Evolutionary conservation across 2,113 vertebrate genomes (phyloP), one percentile per base, ranked within the genome.

Genomic region (Gobio gobio): DNA sequence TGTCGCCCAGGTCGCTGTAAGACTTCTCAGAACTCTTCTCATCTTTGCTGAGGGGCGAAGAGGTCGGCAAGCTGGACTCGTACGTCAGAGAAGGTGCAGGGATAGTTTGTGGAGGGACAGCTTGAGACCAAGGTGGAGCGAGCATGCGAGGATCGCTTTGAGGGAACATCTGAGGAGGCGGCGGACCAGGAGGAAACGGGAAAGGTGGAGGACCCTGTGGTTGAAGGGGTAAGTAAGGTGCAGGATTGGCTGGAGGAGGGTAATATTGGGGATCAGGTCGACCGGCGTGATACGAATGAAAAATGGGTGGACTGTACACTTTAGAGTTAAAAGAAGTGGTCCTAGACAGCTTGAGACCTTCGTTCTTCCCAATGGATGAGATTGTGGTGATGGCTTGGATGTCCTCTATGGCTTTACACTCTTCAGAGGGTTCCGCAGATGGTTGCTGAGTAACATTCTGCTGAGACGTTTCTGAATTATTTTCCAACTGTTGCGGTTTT

Each of bases 1-100:
- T 96, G 88, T 97, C 96, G 96, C 97, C 98, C 22, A 95, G 96
- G 88, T 98, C 97, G 0, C 93, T 95, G 87, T 96, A 96, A 18
- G 93, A 93, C 87, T 96, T 96, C 89, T 97, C 97, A 7, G 91
- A 90, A 56, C 94, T 95, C 88, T 95, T 95, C 78, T 89, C 84
- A 33, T 97, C 96, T 93, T 95, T 97, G 89, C 87, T 89, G 78
- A 91, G 90, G 84, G 87, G 86, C 33, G 93, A 93, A 82, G 92
- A 93, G 79, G 77, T 74, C 0, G 94, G 95, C 68, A 92, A 95
- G 63, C 96, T 92, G 61, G 95, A 92, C 66, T 93, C 90, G 83
- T 92, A 92, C 8, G 91, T 73, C 63, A 91, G 75, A 10, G 92
- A 82, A 18, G 92, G 92, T n/a, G 91, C 94, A 70, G 95, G 93